phyloP scores from a whole-genome alignment of 2,113 vertebrate species.

The Centropus bengalensis region DNA sequence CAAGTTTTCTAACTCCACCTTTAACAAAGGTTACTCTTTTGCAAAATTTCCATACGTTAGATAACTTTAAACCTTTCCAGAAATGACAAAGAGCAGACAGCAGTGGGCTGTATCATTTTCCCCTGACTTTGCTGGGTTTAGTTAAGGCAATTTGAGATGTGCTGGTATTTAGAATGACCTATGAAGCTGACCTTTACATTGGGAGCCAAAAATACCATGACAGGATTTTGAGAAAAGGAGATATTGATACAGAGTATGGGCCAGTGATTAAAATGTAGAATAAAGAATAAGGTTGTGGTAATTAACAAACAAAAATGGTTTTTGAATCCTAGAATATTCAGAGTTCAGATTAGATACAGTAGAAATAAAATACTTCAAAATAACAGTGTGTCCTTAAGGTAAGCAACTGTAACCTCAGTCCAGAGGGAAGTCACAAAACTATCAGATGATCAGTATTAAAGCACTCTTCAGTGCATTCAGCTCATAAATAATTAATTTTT shows the following conservation, averaged over 20 bases:
- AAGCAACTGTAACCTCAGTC: background rate
- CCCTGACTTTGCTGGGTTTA: background rate
- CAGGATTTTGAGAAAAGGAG: background rate
- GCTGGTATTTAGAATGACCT: background rate
- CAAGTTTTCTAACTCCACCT: background rate
- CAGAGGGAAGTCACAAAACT: conserved; percentile 3
- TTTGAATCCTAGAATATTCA: background rate
- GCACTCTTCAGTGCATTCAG: background rate
- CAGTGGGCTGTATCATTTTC: background rate
- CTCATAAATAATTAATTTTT: conserved; percentile 24
- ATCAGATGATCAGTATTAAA: background rate
- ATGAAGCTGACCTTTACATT: background rate
- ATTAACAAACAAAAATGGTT: background rate
- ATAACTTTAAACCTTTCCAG: conserved; percentile 1
- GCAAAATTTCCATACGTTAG: conserved; percentile 1
- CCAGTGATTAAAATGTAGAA: background rate
- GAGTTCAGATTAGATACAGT: background rate
- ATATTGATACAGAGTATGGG: background rate
- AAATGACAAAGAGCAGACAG: background rate
- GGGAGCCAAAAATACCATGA: background rate
- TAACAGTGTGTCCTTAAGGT: background rate
- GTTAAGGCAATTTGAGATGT: background rate
- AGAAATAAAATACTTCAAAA: background rate
- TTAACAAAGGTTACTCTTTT: conserved; percentile 15
- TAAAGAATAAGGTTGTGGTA: background rate